These are phyloP conservation scores for Lasioglossum baleicum DNA, from an alignment of 1,140 invertebrate species.

Conservation along the genomic window DNA sequence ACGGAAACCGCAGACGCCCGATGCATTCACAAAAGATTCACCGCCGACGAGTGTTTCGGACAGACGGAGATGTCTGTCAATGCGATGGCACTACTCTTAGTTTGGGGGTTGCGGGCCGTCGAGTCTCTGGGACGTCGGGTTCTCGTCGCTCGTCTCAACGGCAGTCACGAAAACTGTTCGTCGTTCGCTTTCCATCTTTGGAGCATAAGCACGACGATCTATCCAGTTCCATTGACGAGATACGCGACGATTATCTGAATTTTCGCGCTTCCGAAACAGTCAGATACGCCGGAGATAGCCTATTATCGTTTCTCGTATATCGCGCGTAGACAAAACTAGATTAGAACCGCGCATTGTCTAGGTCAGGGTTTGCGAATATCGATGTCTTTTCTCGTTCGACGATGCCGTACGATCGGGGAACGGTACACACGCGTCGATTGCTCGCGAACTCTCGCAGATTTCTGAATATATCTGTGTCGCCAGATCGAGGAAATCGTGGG, in stretches of 20 bases:
- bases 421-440: no score
- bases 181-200: not conserved
- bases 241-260: conserved; percentile 68
- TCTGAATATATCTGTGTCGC: no score
- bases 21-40: conserved; percentile 32
- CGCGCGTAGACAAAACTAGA: conserved; percentile 75
- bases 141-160: no score
- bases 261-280: conserved; percentile 42
- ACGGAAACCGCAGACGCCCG: conserved; percentile 44
- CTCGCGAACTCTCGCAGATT: no score
- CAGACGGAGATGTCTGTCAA: no score
- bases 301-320: conserved; percentile 69
- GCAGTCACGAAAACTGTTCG: not conserved
- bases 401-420: conserved; percentile 42
- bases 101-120: no score
- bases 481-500: no score
- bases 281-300: conserved; percentile 67
- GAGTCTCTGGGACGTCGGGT: no score
- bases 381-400: conserved; percentile 48
- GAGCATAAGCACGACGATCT: not conserved
- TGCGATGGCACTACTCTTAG: no score
- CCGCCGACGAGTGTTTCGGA: no score
- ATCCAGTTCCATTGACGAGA: conserved; percentile 52
- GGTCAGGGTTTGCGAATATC: conserved; percentile 71
- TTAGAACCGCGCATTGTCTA: conserved; percentile 70